A percentile compares a stretch with the other conserved stretches of the same genome.
phyloP scores from a whole-genome alignment of 2,888 invertebrate species.

The Cybosia mesomella region DNA sequence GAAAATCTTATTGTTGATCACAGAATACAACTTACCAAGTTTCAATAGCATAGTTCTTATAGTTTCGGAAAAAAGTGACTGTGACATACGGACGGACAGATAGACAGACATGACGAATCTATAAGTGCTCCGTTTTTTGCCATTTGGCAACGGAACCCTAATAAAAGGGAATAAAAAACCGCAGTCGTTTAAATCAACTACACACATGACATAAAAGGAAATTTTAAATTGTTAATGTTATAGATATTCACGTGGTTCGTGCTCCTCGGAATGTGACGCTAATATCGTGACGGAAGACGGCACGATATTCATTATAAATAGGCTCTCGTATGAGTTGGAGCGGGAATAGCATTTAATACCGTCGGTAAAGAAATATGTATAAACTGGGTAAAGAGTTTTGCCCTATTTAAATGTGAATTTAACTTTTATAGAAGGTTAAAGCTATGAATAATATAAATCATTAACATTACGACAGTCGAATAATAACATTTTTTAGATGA shows the following conservation, averaged over 20 bases:
- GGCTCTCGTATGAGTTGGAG: slow-evolving; percentile 10
- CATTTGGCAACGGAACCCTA: too few relatives aligned
- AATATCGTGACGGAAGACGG: slow-evolving; percentile 29
- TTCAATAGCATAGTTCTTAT: too few relatives aligned
- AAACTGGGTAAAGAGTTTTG: slow-evolving; percentile 12
- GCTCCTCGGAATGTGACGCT: slow-evolving; percentile 35
- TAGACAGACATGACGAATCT: too few relatives aligned
- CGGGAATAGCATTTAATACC: slow-evolving; percentile 43
- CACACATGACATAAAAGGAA: slow-evolving; percentile 33
- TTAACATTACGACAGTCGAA: too few relatives aligned
- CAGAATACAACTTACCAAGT: too few relatives aligned
- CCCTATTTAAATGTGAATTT: background rate
- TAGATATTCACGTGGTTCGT: slow-evolving; percentile 37
- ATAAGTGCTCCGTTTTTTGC: too few relatives aligned
- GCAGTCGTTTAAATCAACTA: background rate
- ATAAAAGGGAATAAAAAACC: background rate
- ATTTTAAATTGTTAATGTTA: slow-evolving; percentile 50
- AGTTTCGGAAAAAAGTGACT: too few relatives aligned
- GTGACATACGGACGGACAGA: too few relatives aligned
- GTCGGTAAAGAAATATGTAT: slow-evolving; percentile 37
- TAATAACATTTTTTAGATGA: too few relatives aligned
- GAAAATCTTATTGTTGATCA: too few relatives aligned
- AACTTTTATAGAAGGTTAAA: background rate
- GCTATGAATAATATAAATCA: background rate
- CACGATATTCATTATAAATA: slow-evolving; percentile 28